phyloP scores from a whole-genome alignment of 2,888 invertebrate genomes.

The Erebia ligea region DNA sequence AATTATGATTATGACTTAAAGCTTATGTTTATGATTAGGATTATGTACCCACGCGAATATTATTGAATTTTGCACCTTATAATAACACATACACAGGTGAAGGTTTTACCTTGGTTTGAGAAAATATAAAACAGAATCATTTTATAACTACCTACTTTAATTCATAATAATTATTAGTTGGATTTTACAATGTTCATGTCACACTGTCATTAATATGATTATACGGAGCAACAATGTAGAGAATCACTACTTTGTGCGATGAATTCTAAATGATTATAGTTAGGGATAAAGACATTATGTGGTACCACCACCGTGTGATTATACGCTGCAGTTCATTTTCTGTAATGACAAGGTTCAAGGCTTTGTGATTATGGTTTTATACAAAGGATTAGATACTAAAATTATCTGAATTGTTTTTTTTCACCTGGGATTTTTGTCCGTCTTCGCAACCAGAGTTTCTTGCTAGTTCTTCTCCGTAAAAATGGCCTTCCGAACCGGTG shows the following conservation, averaged over 20 bases:
- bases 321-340: slow-evolving; percentile 2
- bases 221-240: slow-evolving; percentile 23
- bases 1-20: too few relatives aligned
- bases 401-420: neutral
- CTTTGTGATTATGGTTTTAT: neutral
- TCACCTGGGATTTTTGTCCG: too few relatives aligned
- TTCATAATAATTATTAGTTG: neutral
- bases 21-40: too few relatives aligned
- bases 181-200: slow-evolving; percentile 18
- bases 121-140: neutral
- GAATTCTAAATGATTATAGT: slow-evolving; percentile 22
- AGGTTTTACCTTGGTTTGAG: neutral
- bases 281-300: slow-evolving; percentile 29
- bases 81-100: neutral
- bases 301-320: neutral
- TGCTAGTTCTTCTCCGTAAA: too few relatives aligned
- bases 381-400: neutral
- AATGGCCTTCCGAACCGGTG: too few relatives aligned
- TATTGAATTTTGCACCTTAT: neutral
- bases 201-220: slow-evolving; percentile 18
- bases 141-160: too few relatives aligned
- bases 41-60: neutral
- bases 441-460: too few relatives aligned
- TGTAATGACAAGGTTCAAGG: neutral
- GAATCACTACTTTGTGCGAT: slow-evolving; percentile 22